Evolutionary conservation across 2,113 vertebrate species (phyloP).

Genomic region (Tachycineta bicolor): DNA sequence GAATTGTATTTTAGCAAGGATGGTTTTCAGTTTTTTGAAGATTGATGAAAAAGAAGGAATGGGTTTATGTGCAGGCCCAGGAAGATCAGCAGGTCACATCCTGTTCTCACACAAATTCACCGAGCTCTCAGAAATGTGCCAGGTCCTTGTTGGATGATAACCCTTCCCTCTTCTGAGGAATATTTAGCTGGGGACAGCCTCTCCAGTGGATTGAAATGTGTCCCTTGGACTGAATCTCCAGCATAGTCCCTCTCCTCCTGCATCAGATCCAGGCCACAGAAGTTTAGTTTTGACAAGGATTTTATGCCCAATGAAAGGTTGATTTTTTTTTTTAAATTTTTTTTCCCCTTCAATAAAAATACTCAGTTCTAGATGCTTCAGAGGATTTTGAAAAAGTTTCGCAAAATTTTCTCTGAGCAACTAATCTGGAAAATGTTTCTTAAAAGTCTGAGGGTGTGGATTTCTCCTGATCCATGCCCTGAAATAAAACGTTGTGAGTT

Average conservation of each 20-base stretch:
- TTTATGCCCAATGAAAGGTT: background rate
- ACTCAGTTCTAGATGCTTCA: background rate
- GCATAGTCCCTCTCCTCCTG: background rate
- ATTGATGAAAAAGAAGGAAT: too few relatives aligned
- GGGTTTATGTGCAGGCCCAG: background rate
- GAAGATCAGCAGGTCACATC: background rate
- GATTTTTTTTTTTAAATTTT: too few relatives aligned
- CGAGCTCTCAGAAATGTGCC: background rate
- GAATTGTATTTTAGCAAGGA: background rate
- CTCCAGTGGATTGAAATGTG: background rate
- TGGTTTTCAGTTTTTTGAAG: background rate
- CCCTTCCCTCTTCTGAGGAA: accelerated
- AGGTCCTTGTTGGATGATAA: too few relatives aligned
- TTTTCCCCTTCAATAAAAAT: background rate
- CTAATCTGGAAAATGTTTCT: background rate
- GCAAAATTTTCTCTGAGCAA: background rate
- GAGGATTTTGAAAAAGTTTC: background rate
- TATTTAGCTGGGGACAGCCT: background rate
- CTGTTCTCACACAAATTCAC: background rate
- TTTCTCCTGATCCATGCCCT: background rate
- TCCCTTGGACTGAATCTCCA: background rate
- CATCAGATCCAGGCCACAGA: background rate
- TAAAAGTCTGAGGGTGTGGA: background rate
- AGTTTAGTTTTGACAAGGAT: background rate
- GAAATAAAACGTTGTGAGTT: background rate